Evolutionary conservation across 2,888 invertebrate genomes (phyloP).

Genomic region (Lordiphosa fenestrarum): DNA sequence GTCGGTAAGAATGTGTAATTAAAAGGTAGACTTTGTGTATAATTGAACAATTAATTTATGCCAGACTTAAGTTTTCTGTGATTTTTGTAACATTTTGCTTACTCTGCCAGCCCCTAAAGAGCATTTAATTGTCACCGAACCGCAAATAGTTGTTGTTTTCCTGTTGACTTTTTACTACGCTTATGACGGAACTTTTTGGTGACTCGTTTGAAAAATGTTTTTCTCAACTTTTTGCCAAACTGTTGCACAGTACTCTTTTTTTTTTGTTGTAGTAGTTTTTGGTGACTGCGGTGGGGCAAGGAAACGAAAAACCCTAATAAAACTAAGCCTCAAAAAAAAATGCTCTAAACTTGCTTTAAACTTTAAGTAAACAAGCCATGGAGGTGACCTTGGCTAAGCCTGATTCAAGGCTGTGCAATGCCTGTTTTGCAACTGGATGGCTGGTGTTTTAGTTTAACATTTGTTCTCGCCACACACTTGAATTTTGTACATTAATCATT

Average conservation of each 20-base stretch:
- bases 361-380: slow-evolving; percentile 56
- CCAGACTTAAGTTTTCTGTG: neutral
- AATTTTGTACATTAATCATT: slow-evolving; percentile 55
- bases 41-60: neutral
- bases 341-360: slow-evolving; percentile 59
- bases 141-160: slow-evolving; percentile 35
- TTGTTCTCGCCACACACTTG: slow-evolving; percentile 13
- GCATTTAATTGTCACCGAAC: slow-evolving; percentile 41
- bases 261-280: slow-evolving; percentile 48
- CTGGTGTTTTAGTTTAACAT: slow-evolving; percentile 39
- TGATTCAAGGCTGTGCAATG: slow-evolving; percentile 34
- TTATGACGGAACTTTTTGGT: slow-evolving; percentile 45
- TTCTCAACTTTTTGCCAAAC: slow-evolving; percentile 61
- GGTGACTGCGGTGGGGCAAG: slow-evolving; percentile 21
- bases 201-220: slow-evolving; percentile 67
- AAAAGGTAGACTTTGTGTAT: too few species aligned
- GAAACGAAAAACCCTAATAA: slow-evolving; percentile 12
- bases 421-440: slow-evolving; percentile 16
- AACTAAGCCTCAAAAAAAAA: slow-evolving; percentile 16
- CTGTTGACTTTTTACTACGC: slow-evolving; percentile 26
- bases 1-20: too few species aligned
- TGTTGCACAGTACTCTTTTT: slow-evolving; percentile 46
- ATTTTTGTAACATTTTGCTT: too few species aligned
- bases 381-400: slow-evolving; percentile 19
- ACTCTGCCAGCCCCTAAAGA: slow-evolving; percentile 9